Conservation (phyloP, 2,888 invertebrate genomes). For the Hypselothyrea guttata region DNA sequence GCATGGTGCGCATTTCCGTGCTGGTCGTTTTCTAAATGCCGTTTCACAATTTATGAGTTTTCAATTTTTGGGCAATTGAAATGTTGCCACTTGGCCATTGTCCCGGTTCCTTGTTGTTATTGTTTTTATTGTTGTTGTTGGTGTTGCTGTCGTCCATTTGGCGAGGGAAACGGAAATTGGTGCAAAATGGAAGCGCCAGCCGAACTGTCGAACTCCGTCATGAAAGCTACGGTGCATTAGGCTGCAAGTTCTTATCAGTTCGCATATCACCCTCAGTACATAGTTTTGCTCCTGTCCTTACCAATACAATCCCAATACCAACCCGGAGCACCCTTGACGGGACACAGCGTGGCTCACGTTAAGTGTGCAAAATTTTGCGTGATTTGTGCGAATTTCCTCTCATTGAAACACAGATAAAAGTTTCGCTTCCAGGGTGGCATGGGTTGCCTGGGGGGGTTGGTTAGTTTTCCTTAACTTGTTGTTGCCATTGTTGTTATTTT, state of each 20-base stretch:
- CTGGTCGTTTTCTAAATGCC: conserved; percentile 59
- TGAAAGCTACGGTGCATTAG: conserved; percentile 63
- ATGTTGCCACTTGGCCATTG: conserved; percentile 68
- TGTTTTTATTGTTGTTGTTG: neutral
- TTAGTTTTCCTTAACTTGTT: conserved; percentile 44
- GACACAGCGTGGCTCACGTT: conserved; percentile 55
- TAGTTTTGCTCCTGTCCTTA: conserved; percentile 28
- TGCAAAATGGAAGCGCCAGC: conserved; percentile 53
- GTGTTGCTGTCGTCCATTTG: conserved; percentile 34
- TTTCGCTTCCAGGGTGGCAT: conserved; percentile 12
- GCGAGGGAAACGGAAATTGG: conserved; percentile 69
- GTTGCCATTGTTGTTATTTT: conserved; percentile 57
- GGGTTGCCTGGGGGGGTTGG: conserved; percentile 50
- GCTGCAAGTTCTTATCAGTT: conserved; percentile 72
- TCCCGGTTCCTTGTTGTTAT: conserved; percentile 12
- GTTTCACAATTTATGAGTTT: conserved; percentile 76
- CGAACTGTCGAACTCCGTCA: conserved; percentile 31
- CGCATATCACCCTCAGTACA: conserved; percentile 21
- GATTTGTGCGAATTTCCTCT: conserved; percentile 74
- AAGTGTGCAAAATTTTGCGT: conserved; percentile 76
- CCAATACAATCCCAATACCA: conserved; percentile 12
- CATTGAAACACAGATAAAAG: conserved; percentile 56
- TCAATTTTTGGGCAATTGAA: conserved; percentile 72
- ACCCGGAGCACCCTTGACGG: neutral
- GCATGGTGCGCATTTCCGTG: conserved; percentile 81